Percentiles rank a stretch among this genome's conserved stretches.
Conservation (phyloP, 2,888 invertebrate species). For the Dasysyrphus tricinctus region DNA sequence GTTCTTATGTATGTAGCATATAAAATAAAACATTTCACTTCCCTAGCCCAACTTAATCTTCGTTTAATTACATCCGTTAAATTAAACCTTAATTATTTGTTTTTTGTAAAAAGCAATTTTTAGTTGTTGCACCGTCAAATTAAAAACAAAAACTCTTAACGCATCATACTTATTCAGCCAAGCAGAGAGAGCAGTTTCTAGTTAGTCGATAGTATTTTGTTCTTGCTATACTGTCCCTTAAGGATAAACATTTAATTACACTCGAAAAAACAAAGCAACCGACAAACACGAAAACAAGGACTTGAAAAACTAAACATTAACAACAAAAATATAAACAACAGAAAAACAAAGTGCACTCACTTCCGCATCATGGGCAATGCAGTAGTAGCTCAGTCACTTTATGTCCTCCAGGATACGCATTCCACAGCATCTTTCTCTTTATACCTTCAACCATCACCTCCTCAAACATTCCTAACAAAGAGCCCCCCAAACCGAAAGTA, state of each 20-base stretch:
- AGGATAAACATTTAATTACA: conserved; percentile 72
- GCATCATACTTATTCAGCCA: conserved; percentile 57
- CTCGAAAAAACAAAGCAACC: conserved; percentile 63
- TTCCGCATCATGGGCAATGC: conserved; percentile 68
- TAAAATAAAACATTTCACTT: not conserved
- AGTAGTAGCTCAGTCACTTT: conserved; percentile 46
- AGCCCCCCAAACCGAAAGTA: conserved; percentile 10
- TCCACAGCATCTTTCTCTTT: conserved; percentile 17
- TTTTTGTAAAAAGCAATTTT: conserved; percentile 42
- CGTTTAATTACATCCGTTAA: conserved; percentile 48
- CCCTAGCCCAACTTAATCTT: not conserved
- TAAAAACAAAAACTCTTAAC: conserved; percentile 37
- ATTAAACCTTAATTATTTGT: conserved; percentile 50
- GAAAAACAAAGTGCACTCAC: conserved; percentile 70
- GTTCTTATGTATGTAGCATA: no score
- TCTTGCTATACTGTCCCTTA: conserved; percentile 47
- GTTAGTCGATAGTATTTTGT: conserved; percentile 46
- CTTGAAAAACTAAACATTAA: conserved; percentile 43
- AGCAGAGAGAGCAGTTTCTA: conserved; percentile 41
- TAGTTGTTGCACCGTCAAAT: conserved; percentile 41
- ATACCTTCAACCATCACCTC: conserved; percentile 33
- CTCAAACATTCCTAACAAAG: conserved; percentile 10
- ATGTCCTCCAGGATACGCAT: conserved; percentile 40
- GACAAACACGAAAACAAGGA: conserved; percentile 63
- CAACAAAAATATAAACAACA: conserved; percentile 5